phyloP scores from a whole-genome alignment of 1,140 invertebrate species.

The Musca vetustissima region DNA sequence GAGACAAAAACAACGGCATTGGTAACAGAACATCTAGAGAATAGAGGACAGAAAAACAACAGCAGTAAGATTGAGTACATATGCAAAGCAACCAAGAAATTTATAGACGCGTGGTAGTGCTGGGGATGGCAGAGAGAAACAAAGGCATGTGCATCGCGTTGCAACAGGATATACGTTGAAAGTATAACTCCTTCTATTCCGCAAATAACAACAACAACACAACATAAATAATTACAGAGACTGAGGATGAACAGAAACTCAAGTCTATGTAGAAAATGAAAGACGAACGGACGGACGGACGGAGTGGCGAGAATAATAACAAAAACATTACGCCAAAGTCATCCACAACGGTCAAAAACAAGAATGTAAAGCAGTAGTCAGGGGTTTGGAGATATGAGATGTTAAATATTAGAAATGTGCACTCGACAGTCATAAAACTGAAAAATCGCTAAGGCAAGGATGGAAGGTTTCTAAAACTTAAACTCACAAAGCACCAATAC shows the following conservation, averaged over 20 bases:
- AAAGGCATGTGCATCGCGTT: slow-evolving; percentile 26
- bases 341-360: no score
- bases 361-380: neutral
- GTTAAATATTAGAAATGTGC: slow-evolving; percentile 14
- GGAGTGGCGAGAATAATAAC: no score
- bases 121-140: slow-evolving; percentile 20
- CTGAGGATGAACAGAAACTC: no score
- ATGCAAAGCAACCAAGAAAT: slow-evolving; percentile 18
- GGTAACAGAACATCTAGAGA: neutral
- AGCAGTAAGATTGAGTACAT: slow-evolving; percentile 3
- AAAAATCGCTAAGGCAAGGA: slow-evolving; percentile 27
- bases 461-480: slow-evolving; percentile 9
- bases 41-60: neutral
- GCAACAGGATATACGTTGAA: slow-evolving; percentile 23
- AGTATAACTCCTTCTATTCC: slow-evolving; percentile 11
- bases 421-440: slow-evolving; percentile 26
- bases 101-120: neutral
- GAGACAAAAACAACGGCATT: neutral
- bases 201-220: slow-evolving; percentile 9
- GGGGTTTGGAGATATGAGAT: neutral
- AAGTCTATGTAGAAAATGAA: no score
- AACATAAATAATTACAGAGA: slow-evolving; percentile 18
- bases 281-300: no score
- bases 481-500: neutral
- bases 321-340: no score